A percentile compares a stretch with the other conserved stretches of the same genome.
Evolutionary conservation across 2,113 vertebrate species (phyloP).

Genomic region (Silurus meridionalis): DNA sequence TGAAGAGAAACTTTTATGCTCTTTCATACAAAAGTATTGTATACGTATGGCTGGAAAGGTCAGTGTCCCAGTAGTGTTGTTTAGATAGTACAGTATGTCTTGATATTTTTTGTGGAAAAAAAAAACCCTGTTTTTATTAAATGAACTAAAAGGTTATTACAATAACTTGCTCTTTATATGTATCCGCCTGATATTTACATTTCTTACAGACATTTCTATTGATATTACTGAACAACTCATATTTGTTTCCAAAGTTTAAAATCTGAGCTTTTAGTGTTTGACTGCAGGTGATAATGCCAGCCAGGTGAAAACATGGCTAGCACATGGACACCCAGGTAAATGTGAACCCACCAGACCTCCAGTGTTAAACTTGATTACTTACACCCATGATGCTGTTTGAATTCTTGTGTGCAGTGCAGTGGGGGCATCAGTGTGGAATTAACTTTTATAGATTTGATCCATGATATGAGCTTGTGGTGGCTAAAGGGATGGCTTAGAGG

Average conservation of each 20-base stretch:
- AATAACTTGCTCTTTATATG: neutral
- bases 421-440: constrained; percentile 53
- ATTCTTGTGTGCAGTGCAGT: constrained; percentile 47
- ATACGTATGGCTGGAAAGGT: no score
- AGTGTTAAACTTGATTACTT: constrained; percentile 40
- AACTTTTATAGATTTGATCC: constrained; percentile 67
- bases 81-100: no score
- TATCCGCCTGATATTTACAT: neutral
- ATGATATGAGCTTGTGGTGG: constrained; percentile 62
- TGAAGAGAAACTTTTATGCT: no score
- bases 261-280: neutral
- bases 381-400: constrained; percentile 48
- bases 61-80: no score
- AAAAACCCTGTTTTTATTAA: no score
- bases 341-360: neutral
- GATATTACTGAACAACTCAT: neutral
- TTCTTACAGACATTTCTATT: neutral
- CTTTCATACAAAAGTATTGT: no score
- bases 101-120: no score
- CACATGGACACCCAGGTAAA: neutral
- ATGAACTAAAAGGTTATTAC: no score
- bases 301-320: neutral
- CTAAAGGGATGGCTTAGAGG: constrained; percentile 47
- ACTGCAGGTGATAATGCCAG: neutral
- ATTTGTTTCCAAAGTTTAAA: neutral